Evolutionary conservation across 2,113 vertebrate species (phyloP), one percentile per base, ranked within the genome.

Genomic region (Lepus europaeus): DNA sequence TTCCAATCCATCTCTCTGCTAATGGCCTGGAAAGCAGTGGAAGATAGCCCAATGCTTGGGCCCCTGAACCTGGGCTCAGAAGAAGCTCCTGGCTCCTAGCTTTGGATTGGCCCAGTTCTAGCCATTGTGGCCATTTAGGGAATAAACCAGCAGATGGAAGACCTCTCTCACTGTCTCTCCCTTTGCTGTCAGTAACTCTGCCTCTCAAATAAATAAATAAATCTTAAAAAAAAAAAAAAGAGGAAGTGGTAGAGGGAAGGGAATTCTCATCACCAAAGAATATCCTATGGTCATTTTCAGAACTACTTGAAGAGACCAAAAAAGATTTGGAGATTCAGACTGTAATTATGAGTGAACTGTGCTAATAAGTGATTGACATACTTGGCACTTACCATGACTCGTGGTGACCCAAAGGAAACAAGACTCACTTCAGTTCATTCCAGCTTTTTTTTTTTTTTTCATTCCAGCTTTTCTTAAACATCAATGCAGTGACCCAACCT

Each of bases 261-360:
- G 6, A 9, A 59, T 59, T 59, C 13, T 59, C 56, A 74, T 3
- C 29, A 36, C n/a, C 14, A 56, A 70, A 87, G 66, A 97, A 31
- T 45, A 79, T 31, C 19, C 29, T 36, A 27, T 0, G 8, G 56
- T 23, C 25, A 66, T 76, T 79, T 72, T 49, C 64, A 93, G 76
- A 89, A 78, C 81, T 31, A 53, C 20, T 12, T 5, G 16, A 59
- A 82, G 51, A 81, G 36, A 69, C 49, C 13, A 53, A 79, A 76
- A 87, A 63, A 74, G 59, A 94, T 68, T 25, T 45, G 39, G 39
- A 73, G 74, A 33, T 53, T 79, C 2, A 81, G 61, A 80, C 14
- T 31, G n/a, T 14, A 64, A n/a, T 70, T 89, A 59, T 16, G n/a
- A 90, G 49, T 88, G 72, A 80, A 33, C 39, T 93, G 29, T 92